Conservation (phyloP, 2,113 vertebrate species). For the Anguilla japonica region DNA sequence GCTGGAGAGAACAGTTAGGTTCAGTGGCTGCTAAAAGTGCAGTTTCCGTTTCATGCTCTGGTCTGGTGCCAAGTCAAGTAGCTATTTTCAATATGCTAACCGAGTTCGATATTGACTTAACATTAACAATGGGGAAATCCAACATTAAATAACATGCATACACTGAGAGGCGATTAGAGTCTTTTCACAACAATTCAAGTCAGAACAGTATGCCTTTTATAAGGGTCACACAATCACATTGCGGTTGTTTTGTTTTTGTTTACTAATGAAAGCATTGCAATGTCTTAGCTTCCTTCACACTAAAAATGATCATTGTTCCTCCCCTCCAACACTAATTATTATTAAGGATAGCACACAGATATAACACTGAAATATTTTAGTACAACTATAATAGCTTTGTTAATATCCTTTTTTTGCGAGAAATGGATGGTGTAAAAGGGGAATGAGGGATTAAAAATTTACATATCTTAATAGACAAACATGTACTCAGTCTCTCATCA, state of each 20-base stretch:
- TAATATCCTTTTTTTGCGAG: slow-evolving; percentile 38
- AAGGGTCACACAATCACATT: slow-evolving; percentile 15
- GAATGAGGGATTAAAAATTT: slow-evolving; percentile 57
- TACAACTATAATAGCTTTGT: slow-evolving; percentile 41
- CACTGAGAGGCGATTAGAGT: slow-evolving; percentile 17
- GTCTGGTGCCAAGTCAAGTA: slow-evolving; percentile 20
- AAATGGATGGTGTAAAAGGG: slow-evolving; percentile 48
- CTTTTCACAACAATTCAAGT: slow-evolving; percentile 18
- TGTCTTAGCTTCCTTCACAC: slow-evolving; percentile 27
- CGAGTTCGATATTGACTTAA: slow-evolving; percentile 14
- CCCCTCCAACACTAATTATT: slow-evolving; percentile 35
- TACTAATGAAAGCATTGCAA: slow-evolving; percentile 32
- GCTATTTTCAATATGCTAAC: slow-evolving; percentile 23
- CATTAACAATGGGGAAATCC: slow-evolving; percentile 21
- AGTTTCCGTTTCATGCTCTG: slow-evolving; percentile 10
- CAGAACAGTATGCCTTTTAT: slow-evolving; percentile 23
- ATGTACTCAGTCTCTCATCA: slow-evolving; percentile 52
- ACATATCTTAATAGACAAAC: slow-evolving; percentile 62
- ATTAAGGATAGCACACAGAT: slow-evolving; percentile 32
- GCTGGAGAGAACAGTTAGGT: background rate
- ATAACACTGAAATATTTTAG: slow-evolving; percentile 31
- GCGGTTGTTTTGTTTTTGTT: slow-evolving; percentile 32
- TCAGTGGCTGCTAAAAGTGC: slow-evolving; percentile 19
- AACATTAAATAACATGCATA: slow-evolving; percentile 27
- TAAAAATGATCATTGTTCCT: slow-evolving; percentile 25